Base-by-base conservation (phyloP, 1,140 invertebrate genomes). In the Drosophila arawakana region DNA sequence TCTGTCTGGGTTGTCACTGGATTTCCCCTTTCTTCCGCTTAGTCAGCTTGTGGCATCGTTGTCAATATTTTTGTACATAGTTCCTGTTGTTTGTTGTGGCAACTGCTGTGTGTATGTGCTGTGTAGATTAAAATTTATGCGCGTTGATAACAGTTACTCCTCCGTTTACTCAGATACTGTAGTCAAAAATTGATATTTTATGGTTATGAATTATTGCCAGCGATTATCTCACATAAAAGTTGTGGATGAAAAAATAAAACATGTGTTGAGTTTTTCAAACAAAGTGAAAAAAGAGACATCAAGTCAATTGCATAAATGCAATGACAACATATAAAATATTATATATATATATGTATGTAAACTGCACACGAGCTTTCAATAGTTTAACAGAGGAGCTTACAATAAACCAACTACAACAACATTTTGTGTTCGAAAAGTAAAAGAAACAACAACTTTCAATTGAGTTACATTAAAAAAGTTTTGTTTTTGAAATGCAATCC, bases 121-220 rank as follows among this genome's bases (percentile, higher is more conserved):
- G 13, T 69, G 46, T 46, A 68, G 74, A 75, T 78, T 83, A 63
- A 83, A 89, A 89, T 89, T 89, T 84, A 89, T 89, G 75, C 75
- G 63, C 55, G 63, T 46, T 69, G 77, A 83, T 84, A 80, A 68
- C 66, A 70, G 49, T 63, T 21, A 13, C 62, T 18, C 43, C 62
- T 18, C 43, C 18, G 34, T 54, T 9, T 37, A 60, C 10, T 46
- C 69, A 46, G 63, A 82, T 84, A 81, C 69, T 85, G 60, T 81
- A 70, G 74, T 76, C 80, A 84, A 83, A 83, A 89, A 89, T 89
- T 89, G 84, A 89, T 89, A 84, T 89, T 89, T 89, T 89, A 89
- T 89, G 84, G 80, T 78, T 89, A 89, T 89, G 81, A 89, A 89
- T 89, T 89, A 89, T 89, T 84, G 61, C 68, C 71, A 76, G 65